A percentile compares a stretch with the other conserved stretches of the same genome.
phyloP scores from a whole-genome alignment of 2,888 invertebrate species.

The Tipula lateralis region DNA sequence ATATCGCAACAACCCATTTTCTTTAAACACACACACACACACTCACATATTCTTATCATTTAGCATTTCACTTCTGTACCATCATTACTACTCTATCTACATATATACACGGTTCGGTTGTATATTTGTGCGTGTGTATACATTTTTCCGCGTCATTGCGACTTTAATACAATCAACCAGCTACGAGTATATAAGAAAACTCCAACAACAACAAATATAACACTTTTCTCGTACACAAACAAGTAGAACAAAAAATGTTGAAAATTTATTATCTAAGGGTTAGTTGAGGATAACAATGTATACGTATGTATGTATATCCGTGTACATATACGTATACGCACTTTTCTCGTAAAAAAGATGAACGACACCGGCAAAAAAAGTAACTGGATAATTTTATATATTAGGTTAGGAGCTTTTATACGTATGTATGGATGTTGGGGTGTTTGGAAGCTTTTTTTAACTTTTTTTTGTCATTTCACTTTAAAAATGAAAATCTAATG shows the following conservation, averaged over 20 bases:
- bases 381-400: not conserved
- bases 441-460: not conserved
- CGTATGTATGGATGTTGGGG: not conserved
- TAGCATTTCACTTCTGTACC: not conserved
- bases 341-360: not conserved
- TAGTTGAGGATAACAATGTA: conserved; percentile 6
- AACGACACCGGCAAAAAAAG: not conserved
- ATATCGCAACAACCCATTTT: too few species aligned
- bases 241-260: not conserved
- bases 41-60: not conserved
- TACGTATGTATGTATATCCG: not conserved
- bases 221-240: too few species aligned
- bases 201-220: not conserved
- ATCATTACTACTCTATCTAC: not conserved
- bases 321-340: not conserved
- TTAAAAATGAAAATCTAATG: conserved; percentile 19
- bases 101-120: not conserved
- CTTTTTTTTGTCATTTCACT: conserved; percentile 4
- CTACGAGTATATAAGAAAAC: not conserved
- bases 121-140: not conserved
- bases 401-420: not conserved
- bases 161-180: conserved; percentile 4
- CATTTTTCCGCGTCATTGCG: not conserved
- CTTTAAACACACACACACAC: too few species aligned
- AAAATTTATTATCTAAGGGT: conserved; percentile 24